Evolutionary conservation across 2,113 vertebrate genomes (phyloP), one percentile per base, ranked within the genome.

Genomic region (Lepisosteus oculatus): DNA sequence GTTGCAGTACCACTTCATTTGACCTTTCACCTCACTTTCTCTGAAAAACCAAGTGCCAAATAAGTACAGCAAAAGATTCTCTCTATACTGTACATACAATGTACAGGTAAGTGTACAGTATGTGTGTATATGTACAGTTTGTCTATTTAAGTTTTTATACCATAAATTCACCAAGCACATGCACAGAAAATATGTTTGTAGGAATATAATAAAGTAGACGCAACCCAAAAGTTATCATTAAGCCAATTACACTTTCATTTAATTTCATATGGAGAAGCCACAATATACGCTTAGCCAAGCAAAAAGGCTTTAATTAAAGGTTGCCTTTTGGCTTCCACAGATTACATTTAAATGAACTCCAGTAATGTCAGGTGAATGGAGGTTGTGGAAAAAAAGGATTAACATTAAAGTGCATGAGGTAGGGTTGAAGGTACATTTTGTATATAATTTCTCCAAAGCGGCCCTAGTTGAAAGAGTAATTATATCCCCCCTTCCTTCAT

Each of bases 271-370:
- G 69, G 41, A 62, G 65, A 70, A 68, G n/a, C 57, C 72, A 68
- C 65, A 68, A 13, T 79, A 55, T 61, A 54, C 29, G 66, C 64
- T 67, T 54, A 62, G 43, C 51, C 11, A 70, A 80, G 68, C 81
- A 76, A 76, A 77, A 80, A 67, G 57, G 67, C 56, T 43, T 55
- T 72, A 79, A 80, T 80, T 79, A 72, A 71, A 72, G 73, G 71
- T 74, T 78, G 71, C 73, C 71, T 78, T 75, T 71, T 72, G 70
- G 47, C 69, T 61, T 68, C 69, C 67, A 15, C 65, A 61, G 73
- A 79, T 80, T 79, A 79, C 55, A 81, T 73, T 81, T 68, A 76
- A 79, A 83, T 71, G 67, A 76, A 72, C 78, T 72, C 71, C 74
- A 62, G 56, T 74, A 77, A 76, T 76, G 72, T 71, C 65, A 73